These are phyloP conservation scores for Thamnaconus septentrionalis DNA, from an alignment of 2,113 vertebrate species.

Conservation along the genomic window DNA sequence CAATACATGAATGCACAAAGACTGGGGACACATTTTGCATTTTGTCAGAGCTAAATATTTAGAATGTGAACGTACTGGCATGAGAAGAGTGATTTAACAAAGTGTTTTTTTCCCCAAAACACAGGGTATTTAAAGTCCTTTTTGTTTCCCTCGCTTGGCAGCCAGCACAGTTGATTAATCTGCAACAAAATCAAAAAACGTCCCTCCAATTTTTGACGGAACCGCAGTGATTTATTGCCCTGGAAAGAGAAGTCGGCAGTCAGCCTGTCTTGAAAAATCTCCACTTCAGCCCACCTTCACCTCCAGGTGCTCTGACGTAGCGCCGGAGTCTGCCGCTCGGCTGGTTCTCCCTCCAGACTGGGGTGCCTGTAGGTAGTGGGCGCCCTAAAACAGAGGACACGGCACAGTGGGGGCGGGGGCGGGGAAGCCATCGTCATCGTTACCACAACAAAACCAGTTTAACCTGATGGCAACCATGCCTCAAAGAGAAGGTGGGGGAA, in stretches of 20 bases:
- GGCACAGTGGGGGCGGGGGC: conserved; percentile 55
- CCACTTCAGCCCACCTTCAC: conserved; percentile 88
- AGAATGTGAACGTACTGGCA: too few relatives aligned
- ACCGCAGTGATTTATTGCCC: too few relatives aligned
- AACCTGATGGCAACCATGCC: conserved; percentile 14
- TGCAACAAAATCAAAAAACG: too few relatives aligned
- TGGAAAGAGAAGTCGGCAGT: conserved; percentile 39
- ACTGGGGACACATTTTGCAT: too few relatives aligned
- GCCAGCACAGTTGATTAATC: too few relatives aligned
- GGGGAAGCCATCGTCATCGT: conserved; percentile 53
- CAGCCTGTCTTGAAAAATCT: conserved; percentile 22
- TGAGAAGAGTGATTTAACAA: too few relatives aligned
- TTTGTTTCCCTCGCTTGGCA: too few relatives aligned
- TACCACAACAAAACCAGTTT: conserved; percentile 29
- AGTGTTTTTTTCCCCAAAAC: too few relatives aligned
- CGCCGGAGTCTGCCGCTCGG: conserved; percentile 85
- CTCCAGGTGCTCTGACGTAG: conserved; percentile 84
- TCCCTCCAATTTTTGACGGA: too few relatives aligned
- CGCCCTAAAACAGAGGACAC: conserved; percentile 77
- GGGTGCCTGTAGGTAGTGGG: conserved; percentile 78
- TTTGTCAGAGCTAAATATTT: too few relatives aligned
- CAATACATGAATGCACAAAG: too few relatives aligned
- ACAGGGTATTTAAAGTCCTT: too few relatives aligned
- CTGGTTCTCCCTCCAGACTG: conserved; percentile 89
- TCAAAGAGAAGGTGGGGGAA: conserved; percentile 9